Percentiles rank a stretch among this genome's conserved stretches.
Conservation (phyloP, 2,797 vertebrate species). For the Fistularia commersonii region DNA sequence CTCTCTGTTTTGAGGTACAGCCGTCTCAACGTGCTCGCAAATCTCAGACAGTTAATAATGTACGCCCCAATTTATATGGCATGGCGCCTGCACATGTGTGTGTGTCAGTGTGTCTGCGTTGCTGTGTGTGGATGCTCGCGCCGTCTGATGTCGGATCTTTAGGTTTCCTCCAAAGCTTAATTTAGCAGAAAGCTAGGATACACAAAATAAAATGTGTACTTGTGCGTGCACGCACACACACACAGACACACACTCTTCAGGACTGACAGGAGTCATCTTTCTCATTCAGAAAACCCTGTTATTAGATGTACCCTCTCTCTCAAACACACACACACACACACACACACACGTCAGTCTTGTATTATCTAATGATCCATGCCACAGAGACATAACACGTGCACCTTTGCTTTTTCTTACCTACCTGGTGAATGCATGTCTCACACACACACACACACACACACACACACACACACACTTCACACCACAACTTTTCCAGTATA, state of each 20-base stretch:
- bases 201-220: conserved; percentile 9
- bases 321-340: conserved; percentile 20
- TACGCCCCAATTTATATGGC: conserved; percentile 59
- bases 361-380: conserved; percentile 52
- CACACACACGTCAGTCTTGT: conserved; percentile 29
- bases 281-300: conserved; percentile 42
- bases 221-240: too few relatives aligned
- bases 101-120: conserved; percentile 35
- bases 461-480: conserved; percentile 5
- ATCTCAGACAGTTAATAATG: conserved; percentile 59
- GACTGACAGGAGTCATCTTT: conserved; percentile 41
- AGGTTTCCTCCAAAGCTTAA: conserved; percentile 39
- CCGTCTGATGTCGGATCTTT: conserved; percentile 29
- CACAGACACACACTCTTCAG: too few relatives aligned
- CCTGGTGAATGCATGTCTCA: neutral
- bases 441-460: conserved; percentile 6
- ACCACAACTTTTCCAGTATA: conserved; percentile 42
- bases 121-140: conserved; percentile 2
- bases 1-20: conserved; percentile 39
- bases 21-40: conserved; percentile 40
- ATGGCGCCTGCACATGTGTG: conserved; percentile 29
- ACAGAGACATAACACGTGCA: conserved; percentile 25
- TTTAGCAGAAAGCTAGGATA: conserved; percentile 46
- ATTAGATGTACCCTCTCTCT: conserved; percentile 43
- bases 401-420: conserved; percentile 8